Evolutionary conservation across 2,113 vertebrate species (phyloP).

Genomic region (Barnardius zonarius): DNA sequence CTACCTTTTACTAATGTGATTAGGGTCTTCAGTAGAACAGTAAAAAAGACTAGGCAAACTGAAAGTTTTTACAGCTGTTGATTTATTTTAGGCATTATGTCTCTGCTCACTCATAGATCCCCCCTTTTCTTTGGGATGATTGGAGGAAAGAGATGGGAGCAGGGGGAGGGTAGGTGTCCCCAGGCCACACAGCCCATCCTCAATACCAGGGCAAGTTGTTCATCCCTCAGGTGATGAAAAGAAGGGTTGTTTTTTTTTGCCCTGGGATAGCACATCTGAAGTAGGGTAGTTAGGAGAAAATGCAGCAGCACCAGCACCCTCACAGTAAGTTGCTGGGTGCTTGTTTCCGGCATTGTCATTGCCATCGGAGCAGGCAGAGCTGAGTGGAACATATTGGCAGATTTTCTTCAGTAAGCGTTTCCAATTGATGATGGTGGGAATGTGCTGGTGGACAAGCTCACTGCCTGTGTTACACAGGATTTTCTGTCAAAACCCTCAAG

Average conservation of each 20-base stretch:
- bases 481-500: conserved; percentile 52
- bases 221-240: conserved; percentile 58
- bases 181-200: conserved; percentile 22
- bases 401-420: conserved; percentile 61
- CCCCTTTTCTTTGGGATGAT: conserved; percentile 4
- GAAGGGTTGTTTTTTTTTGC: background rate
- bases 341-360: background rate
- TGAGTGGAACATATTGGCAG: background rate
- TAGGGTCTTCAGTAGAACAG: conserved; percentile 35
- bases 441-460: conserved; percentile 4
- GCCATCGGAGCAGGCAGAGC: background rate
- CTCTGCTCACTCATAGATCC: conserved; percentile 34
- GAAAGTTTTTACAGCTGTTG: background rate
- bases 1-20: background rate
- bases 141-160: conserved; percentile 52
- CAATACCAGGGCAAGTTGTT: conserved; percentile 49
- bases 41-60: conserved; percentile 44
- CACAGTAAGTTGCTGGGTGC: conserved; percentile 14
- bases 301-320: background rate
- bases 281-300: background rate
- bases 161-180: conserved; percentile 28
- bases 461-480: conserved; percentile 33
- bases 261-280: background rate
- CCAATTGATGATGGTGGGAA: conserved; percentile 56
- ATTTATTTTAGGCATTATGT: conserved; percentile 64